These are phyloP conservation scores for Rhopalosiphum padi DNA, from an alignment of 1,140 invertebrate species.

Conservation along the genomic window DNA sequence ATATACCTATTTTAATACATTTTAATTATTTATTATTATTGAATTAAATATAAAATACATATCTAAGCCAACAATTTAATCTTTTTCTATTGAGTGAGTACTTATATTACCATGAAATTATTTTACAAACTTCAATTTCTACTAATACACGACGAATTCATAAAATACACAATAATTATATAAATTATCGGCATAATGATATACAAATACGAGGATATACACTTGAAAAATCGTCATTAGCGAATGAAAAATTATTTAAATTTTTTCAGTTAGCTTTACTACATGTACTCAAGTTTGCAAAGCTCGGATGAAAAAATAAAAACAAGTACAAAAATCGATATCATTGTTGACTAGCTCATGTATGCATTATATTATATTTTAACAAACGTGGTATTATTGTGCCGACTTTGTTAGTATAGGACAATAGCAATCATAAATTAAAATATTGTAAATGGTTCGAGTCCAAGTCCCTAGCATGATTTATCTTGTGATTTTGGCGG, in stretches of 20 bases:
- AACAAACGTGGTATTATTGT: not conserved
- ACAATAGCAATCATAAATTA: conserved; percentile 37
- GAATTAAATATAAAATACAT: not conserved
- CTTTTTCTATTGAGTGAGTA: not conserved
- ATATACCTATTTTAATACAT: not conserved
- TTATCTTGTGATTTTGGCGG: not conserved
- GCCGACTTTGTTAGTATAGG: not conserved
- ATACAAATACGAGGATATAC: not conserved
- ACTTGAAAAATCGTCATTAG: not conserved
- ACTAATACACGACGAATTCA: not conserved
- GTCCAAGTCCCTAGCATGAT: not conserved
- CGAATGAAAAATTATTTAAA: not conserved
- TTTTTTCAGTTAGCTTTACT: not conserved
- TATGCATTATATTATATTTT: not conserved
- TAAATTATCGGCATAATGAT: not conserved
- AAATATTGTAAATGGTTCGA: conserved; percentile 26
- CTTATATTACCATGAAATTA: not conserved
- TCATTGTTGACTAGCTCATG: not conserved
- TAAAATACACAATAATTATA: not conserved
- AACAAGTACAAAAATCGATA: not conserved
- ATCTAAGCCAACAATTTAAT: not conserved
- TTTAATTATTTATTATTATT: not conserved
- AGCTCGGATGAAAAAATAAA: not conserved
- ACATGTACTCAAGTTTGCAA: too few species aligned
- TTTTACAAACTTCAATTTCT: not conserved